Evolutionary conservation across 2,888 invertebrate genomes (phyloP).

Genomic region (Malacosoma neustria): DNA sequence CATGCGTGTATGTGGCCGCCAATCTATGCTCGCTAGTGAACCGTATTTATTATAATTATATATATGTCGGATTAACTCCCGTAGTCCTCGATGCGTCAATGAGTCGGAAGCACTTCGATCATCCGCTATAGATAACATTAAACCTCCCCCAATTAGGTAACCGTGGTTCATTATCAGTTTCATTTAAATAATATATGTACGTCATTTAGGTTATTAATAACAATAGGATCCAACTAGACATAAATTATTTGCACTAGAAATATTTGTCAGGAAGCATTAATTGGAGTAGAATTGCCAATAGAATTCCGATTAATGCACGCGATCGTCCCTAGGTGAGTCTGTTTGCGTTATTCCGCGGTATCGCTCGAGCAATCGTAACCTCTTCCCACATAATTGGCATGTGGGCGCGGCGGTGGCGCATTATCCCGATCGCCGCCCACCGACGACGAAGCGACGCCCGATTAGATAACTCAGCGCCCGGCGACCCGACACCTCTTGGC

Average conservation of each 20-base stretch:
- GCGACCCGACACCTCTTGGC: slow-evolving; percentile 36
- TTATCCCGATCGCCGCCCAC: slow-evolving; percentile 69
- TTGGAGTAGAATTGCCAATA: slow-evolving; percentile 52
- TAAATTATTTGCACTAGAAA: slow-evolving; percentile 21
- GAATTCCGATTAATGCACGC: slow-evolving; percentile 54
- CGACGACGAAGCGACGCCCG: slow-evolving; percentile 59
- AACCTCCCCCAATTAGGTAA: slow-evolving; percentile 29
- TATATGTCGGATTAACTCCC: slow-evolving; percentile 35
- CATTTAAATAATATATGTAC: no score
- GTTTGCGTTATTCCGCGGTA: slow-evolving; percentile 54
- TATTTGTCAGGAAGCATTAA: slow-evolving; percentile 40
- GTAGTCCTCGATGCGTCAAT: slow-evolving; percentile 26
- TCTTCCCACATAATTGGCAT: slow-evolving; percentile 73
- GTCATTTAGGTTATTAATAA: no score
- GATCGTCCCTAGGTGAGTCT: slow-evolving; percentile 44
- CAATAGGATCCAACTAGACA: no score
- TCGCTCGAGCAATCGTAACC: slow-evolving; percentile 61
- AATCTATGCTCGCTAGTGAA: slow-evolving; percentile 53
- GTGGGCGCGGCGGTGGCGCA: slow-evolving; percentile 62
- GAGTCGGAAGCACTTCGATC: slow-evolving; percentile 32
- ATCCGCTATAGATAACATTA: slow-evolving; percentile 31
- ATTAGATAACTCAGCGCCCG: slow-evolving; percentile 57
- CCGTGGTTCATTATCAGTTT: no score
- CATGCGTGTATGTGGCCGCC: slow-evolving; percentile 33
- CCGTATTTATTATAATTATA: slow-evolving; percentile 66